Evolutionary conservation across 37 sponge, comb jelly and placozoan species (phyloP).

Genomic region (Crambe crambe): DNA sequence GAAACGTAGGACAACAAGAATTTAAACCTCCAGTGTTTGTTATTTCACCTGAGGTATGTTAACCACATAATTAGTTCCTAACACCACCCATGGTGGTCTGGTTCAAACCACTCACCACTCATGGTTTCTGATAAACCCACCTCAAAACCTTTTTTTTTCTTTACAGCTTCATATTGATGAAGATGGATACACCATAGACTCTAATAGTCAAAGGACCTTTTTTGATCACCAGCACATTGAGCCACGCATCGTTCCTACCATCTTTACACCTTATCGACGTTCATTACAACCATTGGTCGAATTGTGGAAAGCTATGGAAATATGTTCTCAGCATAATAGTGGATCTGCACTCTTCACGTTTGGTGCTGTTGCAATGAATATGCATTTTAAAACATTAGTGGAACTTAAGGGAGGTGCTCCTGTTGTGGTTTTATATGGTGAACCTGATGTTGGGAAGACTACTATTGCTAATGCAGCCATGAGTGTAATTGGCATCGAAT

Average conservation of each 20-base stretch:
- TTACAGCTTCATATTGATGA: no score
- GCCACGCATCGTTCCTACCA: neutral
- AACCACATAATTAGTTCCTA: no score
- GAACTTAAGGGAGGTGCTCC: constrained; percentile 26
- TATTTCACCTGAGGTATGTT: no score
- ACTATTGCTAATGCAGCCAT: constrained; percentile 33
- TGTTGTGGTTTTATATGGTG: constrained; percentile 29
- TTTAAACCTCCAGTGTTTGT: no score
- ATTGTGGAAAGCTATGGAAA: constrained; percentile 10
- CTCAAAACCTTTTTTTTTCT: no score
- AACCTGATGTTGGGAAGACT: constrained; percentile 36
- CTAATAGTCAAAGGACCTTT: no score
- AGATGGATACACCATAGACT: no score
- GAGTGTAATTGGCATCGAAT: constrained; percentile 28
- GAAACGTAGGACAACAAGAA: no score
- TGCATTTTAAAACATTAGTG: constrained; percentile 28
- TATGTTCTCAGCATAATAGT: constrained; percentile 6
- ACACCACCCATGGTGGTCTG: no score
- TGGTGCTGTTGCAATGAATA: constrained; percentile 28
- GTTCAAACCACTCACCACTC: no score
- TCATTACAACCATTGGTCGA: neutral
- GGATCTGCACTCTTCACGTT: constrained; percentile 23
- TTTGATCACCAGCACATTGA: constrained; percentile 35
- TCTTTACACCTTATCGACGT: neutral
- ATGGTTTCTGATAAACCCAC: no score